Evolutionary conservation across 2,888 invertebrate genomes (phyloP), one percentile per base, ranked within the genome.

Genomic region (Coecobrya sp.): DNA sequence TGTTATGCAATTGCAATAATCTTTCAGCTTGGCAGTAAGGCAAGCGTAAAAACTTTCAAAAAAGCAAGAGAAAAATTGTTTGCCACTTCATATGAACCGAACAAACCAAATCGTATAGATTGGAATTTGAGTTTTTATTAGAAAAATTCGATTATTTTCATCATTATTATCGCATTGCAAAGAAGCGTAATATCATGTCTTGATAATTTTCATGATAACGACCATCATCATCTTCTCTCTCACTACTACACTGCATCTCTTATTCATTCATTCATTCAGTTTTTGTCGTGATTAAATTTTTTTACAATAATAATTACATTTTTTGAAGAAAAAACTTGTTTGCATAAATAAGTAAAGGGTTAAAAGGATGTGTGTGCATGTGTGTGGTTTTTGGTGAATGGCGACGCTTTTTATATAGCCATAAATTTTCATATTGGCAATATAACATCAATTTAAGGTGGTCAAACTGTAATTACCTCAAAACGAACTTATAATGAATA

Each of bases 281-380:
- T 68, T 68, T 36, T 42, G 52, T 79, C 79, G 76, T 87, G 59
- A 87, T 87, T 76, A 65, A 73, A 42, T 16, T 81, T 81, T 49
- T 81, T 52, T 49, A 52, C 30, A 52, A 55, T 62, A 59, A 87
- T 87, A 87, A 87, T 87, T 87, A 76, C 59, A 79, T 76, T 79
- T 79, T 79, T 87, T 49, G 79, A 68, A 42, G 49, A 62, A 81
- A 81, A 82, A 89, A 89, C 89, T 81, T 82, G 89, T 89, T 89
- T 89, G 82, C 79, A 81, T 81, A 81, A 81, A 81, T 81, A 81
- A 81, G 52, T 52, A 81, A 52, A 27, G 79, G 79, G 55, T 55
- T 55, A 81, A 55, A 55, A 55, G 76, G 49, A 45, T 76, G 45
- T 45, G 19, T 55, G n/a, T 73, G 42, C 22, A 11, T 42, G 73